Conservation (phyloP, 2,888 invertebrate species). For the Drosophila leonis region DNA sequence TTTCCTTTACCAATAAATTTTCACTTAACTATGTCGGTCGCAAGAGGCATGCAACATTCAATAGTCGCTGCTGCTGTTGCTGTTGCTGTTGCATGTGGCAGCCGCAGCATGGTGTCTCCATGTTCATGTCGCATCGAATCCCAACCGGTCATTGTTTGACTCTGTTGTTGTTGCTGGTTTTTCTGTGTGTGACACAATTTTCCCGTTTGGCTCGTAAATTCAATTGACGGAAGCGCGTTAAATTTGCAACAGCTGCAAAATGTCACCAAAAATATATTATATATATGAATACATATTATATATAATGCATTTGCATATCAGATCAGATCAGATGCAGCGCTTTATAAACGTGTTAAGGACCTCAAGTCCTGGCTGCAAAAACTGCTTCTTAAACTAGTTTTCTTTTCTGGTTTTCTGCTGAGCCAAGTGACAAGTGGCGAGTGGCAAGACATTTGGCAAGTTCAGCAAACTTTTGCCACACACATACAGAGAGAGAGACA, state of each 20-base stretch:
- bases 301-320: constrained; percentile 62
- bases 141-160: constrained; percentile 37
- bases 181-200: constrained; percentile 72
- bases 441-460: constrained; percentile 55
- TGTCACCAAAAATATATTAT: constrained; percentile 26
- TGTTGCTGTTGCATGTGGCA: constrained; percentile 17
- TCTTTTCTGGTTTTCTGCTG: constrained; percentile 26
- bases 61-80: constrained; percentile 12
- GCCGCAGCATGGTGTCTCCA: constrained; percentile 12
- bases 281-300: constrained; percentile 32
- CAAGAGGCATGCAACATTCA: constrained; percentile 53
- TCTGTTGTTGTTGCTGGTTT: constrained; percentile 8
- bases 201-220: constrained; percentile 74
- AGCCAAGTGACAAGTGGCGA: constrained; percentile 38
- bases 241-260: constrained; percentile 60
- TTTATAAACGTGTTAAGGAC: constrained; percentile 52
- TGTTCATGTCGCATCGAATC: constrained; percentile 19
- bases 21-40: constrained; percentile 74
- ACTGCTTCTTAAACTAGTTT: not conserved
- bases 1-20: constrained; percentile 77
- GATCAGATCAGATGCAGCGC: not conserved
- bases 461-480: constrained; percentile 62
- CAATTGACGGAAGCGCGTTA: constrained; percentile 75
- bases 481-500: constrained; percentile 26
- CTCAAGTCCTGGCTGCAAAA: constrained; percentile 19